Percentiles rank a stretch among this genome's conserved stretches.
phyloP scores from a whole-genome alignment of 2,888 invertebrate species.

The Aromia moschata region DNA sequence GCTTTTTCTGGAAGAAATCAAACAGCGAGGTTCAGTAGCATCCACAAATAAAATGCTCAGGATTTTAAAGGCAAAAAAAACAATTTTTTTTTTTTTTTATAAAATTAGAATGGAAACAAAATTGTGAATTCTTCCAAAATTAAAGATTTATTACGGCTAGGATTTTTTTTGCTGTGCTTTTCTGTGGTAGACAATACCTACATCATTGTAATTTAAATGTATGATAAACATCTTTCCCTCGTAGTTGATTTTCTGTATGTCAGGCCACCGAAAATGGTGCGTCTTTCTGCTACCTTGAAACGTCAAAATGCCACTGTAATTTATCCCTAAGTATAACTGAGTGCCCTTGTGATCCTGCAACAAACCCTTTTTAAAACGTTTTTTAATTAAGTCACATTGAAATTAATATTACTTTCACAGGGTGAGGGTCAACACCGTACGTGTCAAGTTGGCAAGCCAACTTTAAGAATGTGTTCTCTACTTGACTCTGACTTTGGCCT shows the following conservation, averaged over 20 bases:
- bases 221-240: slow-evolving; percentile 98
- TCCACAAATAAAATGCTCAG: slow-evolving; percentile 21
- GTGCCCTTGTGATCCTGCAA: slow-evolving; percentile 90
- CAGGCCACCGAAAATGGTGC: slow-evolving; percentile 95
- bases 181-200: too few relatives aligned
- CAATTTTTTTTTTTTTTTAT: too few relatives aligned
- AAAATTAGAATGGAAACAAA: too few relatives aligned
- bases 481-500: slow-evolving; percentile 85
- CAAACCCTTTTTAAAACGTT: slow-evolving; percentile 42
- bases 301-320: slow-evolving; percentile 93
- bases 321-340: slow-evolving; percentile 93
- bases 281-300: slow-evolving; percentile 93
- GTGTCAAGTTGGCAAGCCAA: slow-evolving; percentile 93
- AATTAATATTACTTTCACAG: slow-evolving; percentile 80
- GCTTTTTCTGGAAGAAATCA: slow-evolving; percentile 79
- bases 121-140: too few relatives aligned
- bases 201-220: slow-evolving; percentile 91
- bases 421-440: slow-evolving; percentile 97
- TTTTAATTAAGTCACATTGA: slow-evolving; percentile 1
- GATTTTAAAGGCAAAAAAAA: too few relatives aligned
- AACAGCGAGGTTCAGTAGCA: slow-evolving; percentile 11
- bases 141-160: too few relatives aligned
- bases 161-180: too few relatives aligned
- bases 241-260: slow-evolving; percentile 95
- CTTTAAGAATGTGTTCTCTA: slow-evolving; percentile 90